These are phyloP conservation scores for Heliconius hortense DNA, from an alignment of 2,888 invertebrate species.

Conservation along the genomic window DNA sequence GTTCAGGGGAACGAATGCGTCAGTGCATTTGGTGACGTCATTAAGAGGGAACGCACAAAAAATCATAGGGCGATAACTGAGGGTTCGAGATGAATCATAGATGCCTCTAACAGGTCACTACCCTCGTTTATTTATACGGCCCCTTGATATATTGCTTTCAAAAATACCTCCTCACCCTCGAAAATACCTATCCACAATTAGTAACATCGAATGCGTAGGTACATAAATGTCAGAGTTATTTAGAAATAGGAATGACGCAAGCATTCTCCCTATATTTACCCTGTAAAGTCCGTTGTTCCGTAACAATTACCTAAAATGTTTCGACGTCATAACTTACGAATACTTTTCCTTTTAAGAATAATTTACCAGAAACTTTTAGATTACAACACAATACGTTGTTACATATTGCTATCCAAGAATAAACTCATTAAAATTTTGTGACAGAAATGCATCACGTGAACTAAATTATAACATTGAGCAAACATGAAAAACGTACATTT, in stretches of 20 bases:
- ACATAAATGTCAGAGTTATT: slow-evolving; percentile 29
- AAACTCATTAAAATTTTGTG: too few species aligned
- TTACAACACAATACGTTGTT: not conserved
- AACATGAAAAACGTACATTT: not conserved
- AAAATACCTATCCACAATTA: slow-evolving; percentile 40
- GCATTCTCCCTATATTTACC: slow-evolving; percentile 18
- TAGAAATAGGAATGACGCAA: slow-evolving; percentile 25
- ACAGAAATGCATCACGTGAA: too few species aligned
- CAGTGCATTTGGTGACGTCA: slow-evolving; percentile 74
- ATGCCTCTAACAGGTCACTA: slow-evolving; percentile 70
- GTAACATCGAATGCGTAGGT: slow-evolving; percentile 33
- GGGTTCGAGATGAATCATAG: slow-evolving; percentile 79
- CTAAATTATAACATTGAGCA: not conserved
- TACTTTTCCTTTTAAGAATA: slow-evolving; percentile 7
- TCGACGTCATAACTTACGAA: slow-evolving; percentile 14
- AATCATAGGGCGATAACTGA: slow-evolving; percentile 65
- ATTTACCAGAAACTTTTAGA: slow-evolving; percentile 22
- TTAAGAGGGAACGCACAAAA: slow-evolving; percentile 61
- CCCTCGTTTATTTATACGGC: slow-evolving; percentile 67
- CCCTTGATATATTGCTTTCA: slow-evolving; percentile 48
- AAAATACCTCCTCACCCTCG: slow-evolving; percentile 42
- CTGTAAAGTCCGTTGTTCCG: slow-evolving; percentile 8
- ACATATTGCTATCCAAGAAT: not conserved
- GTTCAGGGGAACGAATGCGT: slow-evolving; percentile 57
- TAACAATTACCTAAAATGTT: slow-evolving; percentile 15